These are phyloP conservation scores for Phymorhynchus buccinoides DNA, from an alignment of 1,140 invertebrate species.

Conservation along the genomic window DNA sequence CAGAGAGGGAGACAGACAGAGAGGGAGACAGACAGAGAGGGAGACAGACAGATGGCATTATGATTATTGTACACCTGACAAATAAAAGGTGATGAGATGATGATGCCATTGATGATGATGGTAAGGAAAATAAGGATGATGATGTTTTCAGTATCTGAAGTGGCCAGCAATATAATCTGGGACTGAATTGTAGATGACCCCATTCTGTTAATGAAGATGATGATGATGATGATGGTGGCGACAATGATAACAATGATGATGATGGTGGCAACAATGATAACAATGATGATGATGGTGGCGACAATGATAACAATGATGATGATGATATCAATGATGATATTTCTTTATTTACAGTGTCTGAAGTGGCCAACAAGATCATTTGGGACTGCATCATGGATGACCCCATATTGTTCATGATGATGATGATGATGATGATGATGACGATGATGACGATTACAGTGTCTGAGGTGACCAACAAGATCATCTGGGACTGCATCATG, in stretches of 20 bases:
- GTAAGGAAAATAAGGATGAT: neutral
- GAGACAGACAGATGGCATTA: too few relatives aligned
- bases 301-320: too few relatives aligned
- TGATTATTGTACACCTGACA: too few relatives aligned
- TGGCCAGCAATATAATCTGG: conserved; percentile 87
- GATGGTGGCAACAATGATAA: neutral
- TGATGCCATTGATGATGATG: neutral
- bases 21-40: too few relatives aligned
- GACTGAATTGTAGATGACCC: conserved; percentile 98
- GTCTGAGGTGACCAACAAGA: too few relatives aligned
- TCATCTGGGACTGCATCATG: too few relatives aligned
- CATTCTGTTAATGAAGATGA: conserved; percentile 75
- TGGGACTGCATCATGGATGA: conserved; percentile 99
- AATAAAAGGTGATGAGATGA: too few relatives aligned
- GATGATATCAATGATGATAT: too few relatives aligned
- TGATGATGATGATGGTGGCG: too few relatives aligned
- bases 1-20: too few relatives aligned
- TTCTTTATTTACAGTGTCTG: conserved; percentile 75
- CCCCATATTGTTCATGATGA: too few relatives aligned
- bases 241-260: conserved; percentile 1
- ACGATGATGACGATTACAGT: neutral
- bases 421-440: conserved; percentile 11
- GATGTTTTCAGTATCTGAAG: conserved; percentile 77
- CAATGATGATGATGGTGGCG: neutral
- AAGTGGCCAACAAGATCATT: conserved; percentile 82